Conservation (phyloP, 2,888 invertebrate species). For the Tiliacea aurago region DNA sequence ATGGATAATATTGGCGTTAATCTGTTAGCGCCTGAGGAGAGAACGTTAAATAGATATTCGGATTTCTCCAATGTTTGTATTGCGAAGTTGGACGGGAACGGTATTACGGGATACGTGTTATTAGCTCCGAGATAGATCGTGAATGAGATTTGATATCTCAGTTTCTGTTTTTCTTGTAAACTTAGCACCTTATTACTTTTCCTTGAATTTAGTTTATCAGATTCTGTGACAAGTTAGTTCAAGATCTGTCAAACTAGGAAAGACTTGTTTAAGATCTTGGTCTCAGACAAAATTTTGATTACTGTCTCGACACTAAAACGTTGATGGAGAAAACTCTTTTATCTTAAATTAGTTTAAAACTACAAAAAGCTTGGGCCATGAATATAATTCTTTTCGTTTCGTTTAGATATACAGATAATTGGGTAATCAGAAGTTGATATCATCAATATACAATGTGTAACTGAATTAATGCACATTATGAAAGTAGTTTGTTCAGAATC, state of each 20-base stretch:
- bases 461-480: no score
- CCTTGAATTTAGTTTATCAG: slow-evolving; percentile 38
- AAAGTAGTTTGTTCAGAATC: no score
- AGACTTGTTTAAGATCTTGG: slow-evolving; percentile 18
- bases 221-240: slow-evolving; percentile 40
- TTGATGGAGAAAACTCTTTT: slow-evolving; percentile 15
- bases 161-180: slow-evolving; percentile 51
- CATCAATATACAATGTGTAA: no score
- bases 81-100: slow-evolving; percentile 66
- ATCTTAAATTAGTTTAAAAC: slow-evolving; percentile 33
- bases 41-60: slow-evolving; percentile 84
- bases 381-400: background rate
- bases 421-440: background rate
- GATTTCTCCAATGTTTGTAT: slow-evolving; percentile 77
- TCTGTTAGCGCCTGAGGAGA: slow-evolving; percentile 82
- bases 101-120: slow-evolving; percentile 61
- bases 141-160: slow-evolving; percentile 52
- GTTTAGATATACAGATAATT: background rate
- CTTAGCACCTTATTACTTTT: slow-evolving; percentile 46
- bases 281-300: slow-evolving; percentile 27
- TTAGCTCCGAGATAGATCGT: slow-evolving; percentile 57
- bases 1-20: slow-evolving; percentile 84
- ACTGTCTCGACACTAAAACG: slow-evolving; percentile 8
- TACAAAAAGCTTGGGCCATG: background rate
- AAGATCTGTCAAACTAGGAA: slow-evolving; percentile 30